phyloP scores from a whole-genome alignment of 2,113 vertebrate species.

The Pteruthius melanotis region DNA sequence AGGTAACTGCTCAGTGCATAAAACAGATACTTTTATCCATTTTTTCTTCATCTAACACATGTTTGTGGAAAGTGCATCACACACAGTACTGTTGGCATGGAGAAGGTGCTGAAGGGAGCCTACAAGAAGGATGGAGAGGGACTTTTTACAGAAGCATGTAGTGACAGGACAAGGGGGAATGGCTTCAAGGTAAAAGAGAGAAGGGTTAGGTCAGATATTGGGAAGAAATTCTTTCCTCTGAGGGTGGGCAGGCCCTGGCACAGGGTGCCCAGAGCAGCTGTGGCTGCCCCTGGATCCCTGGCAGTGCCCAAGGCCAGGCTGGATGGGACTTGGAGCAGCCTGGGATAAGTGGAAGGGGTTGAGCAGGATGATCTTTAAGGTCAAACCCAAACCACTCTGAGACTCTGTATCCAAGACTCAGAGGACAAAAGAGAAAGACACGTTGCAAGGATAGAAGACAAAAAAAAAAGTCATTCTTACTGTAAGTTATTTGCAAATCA shows the following conservation, averaged over 20 bases:
- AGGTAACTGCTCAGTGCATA: neutral
- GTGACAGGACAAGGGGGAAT: neutral
- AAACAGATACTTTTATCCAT: fast-evolving
- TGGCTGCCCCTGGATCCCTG: neutral
- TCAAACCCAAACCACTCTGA: neutral
- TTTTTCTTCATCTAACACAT: neutral
- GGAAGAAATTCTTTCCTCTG: neutral
- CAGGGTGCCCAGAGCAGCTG: neutral
- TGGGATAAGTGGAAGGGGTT: neutral
- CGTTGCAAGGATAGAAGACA: fast-evolving
- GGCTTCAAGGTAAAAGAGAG: neutral
- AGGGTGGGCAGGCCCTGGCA: neutral
- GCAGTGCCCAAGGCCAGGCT: neutral
- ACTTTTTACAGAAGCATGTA: fast-evolving
- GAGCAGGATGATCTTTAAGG: no score
- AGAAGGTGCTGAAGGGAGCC: neutral
- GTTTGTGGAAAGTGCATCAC: neutral
- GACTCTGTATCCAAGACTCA: neutral
- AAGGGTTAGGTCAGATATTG: fast-evolving
- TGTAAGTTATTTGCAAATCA: neutral
- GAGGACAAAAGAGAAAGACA: neutral
- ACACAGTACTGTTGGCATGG: fast-evolving
- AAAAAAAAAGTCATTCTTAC: neutral
- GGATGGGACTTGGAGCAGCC: neutral
- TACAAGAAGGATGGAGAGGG: neutral